Base-by-base conservation (phyloP, 2,888 invertebrate species). In the Oxyteleia sp. region DNA sequence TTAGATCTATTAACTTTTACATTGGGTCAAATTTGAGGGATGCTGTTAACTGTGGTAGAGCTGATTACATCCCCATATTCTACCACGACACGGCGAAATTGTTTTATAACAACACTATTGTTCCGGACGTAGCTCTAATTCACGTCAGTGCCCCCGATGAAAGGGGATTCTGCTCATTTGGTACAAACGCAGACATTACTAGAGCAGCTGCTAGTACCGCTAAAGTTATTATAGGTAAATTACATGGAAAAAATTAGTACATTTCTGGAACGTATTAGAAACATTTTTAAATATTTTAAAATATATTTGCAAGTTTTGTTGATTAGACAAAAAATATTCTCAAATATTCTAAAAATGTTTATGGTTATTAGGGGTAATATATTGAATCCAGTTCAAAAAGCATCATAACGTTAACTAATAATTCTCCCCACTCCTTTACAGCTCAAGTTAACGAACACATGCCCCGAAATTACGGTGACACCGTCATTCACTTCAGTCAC, bases 381-480 rank as follows among this genome's bases (percentile, higher is more conserved):
- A n/a, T n/a, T n/a, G n/a, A n/a, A n/a, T n/a, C n/a, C n/a, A n/a
- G n/a, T n/a, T n/a, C n/a, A n/a, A n/a, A n/a, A n/a, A n/a, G n/a
- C n/a, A n/a, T n/a, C n/a, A n/a, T n/a, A n/a, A n/a, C n/a, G n/a
- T 55, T 29, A 23, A 23, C 23, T 23, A 23, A 23, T 23, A 2
- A 5, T 23, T 23, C 23, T 15, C n/a, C 8, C 15, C 32, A 32
- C 32, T 8, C 10, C 32, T 32, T 13, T 55, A 10, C 26, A 90
- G 95, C 94, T 1, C 94, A 95, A 91, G 94, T 95, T 0, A 96
- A 96, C 89, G 94, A 94, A 15, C 92, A 94, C 75, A 94, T 96
- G 94, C 96, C 96, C 0, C 93, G 95, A 15, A 95, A 95, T 0
- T 95, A 95, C 86, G 96, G 96, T 0, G 95, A 96, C 86, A 94